Evolutionary conservation across 2,888 invertebrate genomes (phyloP).

Genomic region (Hydroisotoma schaefferi): DNA sequence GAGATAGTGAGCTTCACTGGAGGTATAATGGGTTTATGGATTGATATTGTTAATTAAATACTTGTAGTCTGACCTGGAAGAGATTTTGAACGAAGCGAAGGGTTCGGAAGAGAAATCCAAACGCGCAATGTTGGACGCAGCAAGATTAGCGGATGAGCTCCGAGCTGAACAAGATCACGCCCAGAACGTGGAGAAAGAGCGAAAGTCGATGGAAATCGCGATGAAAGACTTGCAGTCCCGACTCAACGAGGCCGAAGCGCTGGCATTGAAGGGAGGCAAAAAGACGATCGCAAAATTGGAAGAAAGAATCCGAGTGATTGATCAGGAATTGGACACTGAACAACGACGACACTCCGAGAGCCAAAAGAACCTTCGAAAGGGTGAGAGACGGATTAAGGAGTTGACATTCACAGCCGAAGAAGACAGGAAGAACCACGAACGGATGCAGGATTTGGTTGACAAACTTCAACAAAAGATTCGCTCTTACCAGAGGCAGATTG

Average conservation of each 20-base stretch:
- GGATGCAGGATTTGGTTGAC: constrained; percentile 60
- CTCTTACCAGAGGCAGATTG: constrained; percentile 54
- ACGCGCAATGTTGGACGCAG: constrained; percentile 58
- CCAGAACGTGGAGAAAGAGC: constrained; percentile 94
- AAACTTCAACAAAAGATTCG: constrained; percentile 59
- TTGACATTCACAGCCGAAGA: constrained; percentile 58
- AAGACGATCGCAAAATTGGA: constrained; percentile 68
- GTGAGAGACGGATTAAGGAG: constrained; percentile 58
- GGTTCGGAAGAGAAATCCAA: constrained; percentile 55
- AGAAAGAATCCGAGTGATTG: constrained; percentile 54
- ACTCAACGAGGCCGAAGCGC: constrained; percentile 93
- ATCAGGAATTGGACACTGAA: constrained; percentile 58
- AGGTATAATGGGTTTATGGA: background rate
- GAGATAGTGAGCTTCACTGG: too few species aligned
- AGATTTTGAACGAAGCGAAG: constrained; percentile 46
- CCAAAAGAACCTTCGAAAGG: constrained; percentile 58
- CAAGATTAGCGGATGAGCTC: constrained; percentile 91
- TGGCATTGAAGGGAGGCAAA: constrained; percentile 98
- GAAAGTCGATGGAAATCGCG: constrained; percentile 90
- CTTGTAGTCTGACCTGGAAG: constrained; percentile 55
- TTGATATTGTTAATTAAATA: background rate
- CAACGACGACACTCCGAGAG: constrained; percentile 58
- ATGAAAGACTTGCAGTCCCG: constrained; percentile 75
- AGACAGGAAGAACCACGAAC: constrained; percentile 61
- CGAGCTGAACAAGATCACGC: constrained; percentile 99